These are phyloP conservation scores for Bombus soroeensis DNA, from an alignment of 1,140 invertebrate genomes.

Conservation along the genomic window DNA sequence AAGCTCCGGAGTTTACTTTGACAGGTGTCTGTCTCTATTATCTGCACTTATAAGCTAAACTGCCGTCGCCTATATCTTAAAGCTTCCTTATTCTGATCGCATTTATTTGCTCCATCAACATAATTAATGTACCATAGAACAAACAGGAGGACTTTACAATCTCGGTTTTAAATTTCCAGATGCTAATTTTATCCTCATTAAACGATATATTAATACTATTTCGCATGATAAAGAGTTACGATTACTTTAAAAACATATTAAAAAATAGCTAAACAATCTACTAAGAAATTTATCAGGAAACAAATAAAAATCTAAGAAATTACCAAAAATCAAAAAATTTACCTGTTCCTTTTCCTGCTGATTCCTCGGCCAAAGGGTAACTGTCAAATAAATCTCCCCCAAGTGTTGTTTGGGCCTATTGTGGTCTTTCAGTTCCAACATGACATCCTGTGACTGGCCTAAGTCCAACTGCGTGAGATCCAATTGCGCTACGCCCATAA, in stretches of 20 bases:
- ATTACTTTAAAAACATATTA: no score
- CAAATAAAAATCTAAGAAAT: not conserved
- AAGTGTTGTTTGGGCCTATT: slow-evolving; percentile 86
- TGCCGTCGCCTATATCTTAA: no score
- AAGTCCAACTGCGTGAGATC: slow-evolving; percentile 94
- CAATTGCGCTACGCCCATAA: slow-evolving; percentile 95
- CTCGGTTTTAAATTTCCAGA: no score
- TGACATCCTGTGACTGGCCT: slow-evolving; percentile 90
- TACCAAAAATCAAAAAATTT: slow-evolving; percentile 20
- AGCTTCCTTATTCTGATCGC: no score
- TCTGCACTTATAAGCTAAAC: no score
- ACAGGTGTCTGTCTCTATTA: not conserved
- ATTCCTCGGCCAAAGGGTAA: slow-evolving; percentile 93
- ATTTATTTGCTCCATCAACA: no score
- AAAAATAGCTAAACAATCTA: not conserved
- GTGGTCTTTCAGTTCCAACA: slow-evolving; percentile 89
- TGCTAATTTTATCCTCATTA: no score
- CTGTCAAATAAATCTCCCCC: slow-evolving; percentile 92
- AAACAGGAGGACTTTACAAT: no score
- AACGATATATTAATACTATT: no score
- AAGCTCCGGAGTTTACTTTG: not conserved
- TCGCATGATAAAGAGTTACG: no score
- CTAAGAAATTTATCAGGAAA: not conserved
- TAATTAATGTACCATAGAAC: no score
- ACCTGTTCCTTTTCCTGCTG: slow-evolving; percentile 98